phyloP scores from a whole-genome alignment of 2,797 vertebrate genomes.

The Phoxinus dragarum region DNA sequence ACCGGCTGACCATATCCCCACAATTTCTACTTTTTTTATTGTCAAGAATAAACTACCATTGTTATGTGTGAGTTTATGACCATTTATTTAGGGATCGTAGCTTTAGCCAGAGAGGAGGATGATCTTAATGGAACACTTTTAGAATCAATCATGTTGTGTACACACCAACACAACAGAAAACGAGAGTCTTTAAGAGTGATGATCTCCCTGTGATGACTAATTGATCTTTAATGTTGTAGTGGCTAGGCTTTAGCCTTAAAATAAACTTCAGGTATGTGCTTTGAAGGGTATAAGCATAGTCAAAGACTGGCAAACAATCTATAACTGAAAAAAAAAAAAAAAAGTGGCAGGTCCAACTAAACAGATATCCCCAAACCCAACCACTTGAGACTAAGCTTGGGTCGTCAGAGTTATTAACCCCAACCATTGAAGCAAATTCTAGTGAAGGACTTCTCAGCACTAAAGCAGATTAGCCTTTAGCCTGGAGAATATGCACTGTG shows the following conservation, averaged over 20 bases:
- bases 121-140: background rate
- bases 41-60: background rate
- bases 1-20: background rate
- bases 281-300: background rate
- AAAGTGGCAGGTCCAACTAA: background rate
- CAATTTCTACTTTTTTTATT: background rate
- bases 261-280: background rate
- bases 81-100: background rate
- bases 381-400: constrained; percentile 48
- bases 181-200: background rate
- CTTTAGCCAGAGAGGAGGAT: background rate
- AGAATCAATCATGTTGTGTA: constrained; percentile 1
- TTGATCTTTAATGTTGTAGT: background rate
- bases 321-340: background rate
- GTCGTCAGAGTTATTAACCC: constrained; percentile 63
- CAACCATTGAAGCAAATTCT: constrained; percentile 43
- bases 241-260: background rate
- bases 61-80: background rate
- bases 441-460: constrained; percentile 65
- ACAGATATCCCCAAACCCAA: background rate
- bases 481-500: constrained; percentile 68
- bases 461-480: constrained; percentile 75
- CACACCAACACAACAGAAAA: background rate
- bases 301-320: background rate
- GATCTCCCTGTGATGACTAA: background rate